These are phyloP conservation scores for Chitala chitala DNA, from an alignment of 2,113 vertebrate species.

Conservation along the genomic window DNA sequence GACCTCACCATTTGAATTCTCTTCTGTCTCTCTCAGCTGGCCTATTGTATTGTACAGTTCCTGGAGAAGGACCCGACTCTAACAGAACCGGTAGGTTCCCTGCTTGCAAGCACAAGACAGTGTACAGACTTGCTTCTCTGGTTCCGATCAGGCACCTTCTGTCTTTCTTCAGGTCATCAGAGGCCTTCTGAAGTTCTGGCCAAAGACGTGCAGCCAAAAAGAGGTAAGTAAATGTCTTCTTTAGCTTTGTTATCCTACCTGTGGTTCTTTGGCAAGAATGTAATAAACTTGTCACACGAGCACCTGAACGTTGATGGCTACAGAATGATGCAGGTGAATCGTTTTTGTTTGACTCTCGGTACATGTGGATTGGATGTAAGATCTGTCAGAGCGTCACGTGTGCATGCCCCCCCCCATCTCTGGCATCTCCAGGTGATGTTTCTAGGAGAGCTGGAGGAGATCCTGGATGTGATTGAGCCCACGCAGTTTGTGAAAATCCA, in stretches of 20 bases:
- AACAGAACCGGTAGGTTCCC: conserved; percentile 88
- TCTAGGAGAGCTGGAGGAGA: conserved; percentile 95
- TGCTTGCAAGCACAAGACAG: too few relatives aligned
- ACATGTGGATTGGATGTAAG: too few relatives aligned
- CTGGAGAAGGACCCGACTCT: conserved; percentile 98
- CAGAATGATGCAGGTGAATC: too few relatives aligned
- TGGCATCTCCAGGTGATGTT: conserved; percentile 81
- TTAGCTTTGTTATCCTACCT: too few relatives aligned
- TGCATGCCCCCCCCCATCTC: background rate
- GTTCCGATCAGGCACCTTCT: background rate
- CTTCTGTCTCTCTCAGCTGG: conserved; percentile 69
- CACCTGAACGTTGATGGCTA: too few relatives aligned
- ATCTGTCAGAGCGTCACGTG: too few relatives aligned
- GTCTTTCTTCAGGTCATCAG: conserved; percentile 82
- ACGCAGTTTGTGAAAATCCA: conserved; percentile 98
- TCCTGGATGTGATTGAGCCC: conserved; percentile 96
- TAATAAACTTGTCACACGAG: too few relatives aligned
- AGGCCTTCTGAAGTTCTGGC: conserved; percentile 99
- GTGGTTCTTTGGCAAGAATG: too few relatives aligned
- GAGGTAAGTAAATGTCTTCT: too few relatives aligned
- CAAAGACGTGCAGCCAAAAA: conserved; percentile 99
- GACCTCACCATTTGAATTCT: background rate
- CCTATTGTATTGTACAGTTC: conserved; percentile 99
- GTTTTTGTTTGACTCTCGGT: too few relatives aligned
- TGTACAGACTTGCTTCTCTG: background rate